phyloP scores from a whole-genome alignment of 2,888 invertebrate genomes.

The Disparrhopalites patrizii region DNA sequence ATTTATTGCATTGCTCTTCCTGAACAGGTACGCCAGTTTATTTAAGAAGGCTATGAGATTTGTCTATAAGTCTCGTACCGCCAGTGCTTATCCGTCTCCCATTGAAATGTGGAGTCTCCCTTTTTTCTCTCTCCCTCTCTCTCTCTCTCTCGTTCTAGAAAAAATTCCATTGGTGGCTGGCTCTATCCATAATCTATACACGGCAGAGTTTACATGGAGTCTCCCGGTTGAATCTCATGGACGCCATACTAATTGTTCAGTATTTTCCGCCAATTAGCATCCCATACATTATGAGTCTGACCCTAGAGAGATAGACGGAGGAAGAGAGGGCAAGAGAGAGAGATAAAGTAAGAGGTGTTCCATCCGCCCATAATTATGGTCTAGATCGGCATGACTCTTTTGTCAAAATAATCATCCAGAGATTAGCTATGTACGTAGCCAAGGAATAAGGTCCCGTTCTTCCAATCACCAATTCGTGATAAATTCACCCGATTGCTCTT shows the following conservation, averaged over 20 bases:
- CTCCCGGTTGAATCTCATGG: conserved; percentile 8
- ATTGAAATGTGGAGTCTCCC: no score
- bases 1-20: neutral
- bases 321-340: neutral
- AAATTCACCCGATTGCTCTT: neutral
- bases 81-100: no score
- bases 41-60: no score
- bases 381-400: neutral
- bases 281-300: conserved; percentile 3
- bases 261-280: conserved; percentile 15
- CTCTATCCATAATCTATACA: no score
- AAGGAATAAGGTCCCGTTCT: no score
- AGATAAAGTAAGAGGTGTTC: neutral
- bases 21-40: no score
- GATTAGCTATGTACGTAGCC: neutral
- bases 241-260: conserved; percentile 14
- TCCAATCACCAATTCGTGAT: neutral
- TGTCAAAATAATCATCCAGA: conserved; percentile 4
- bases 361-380: neutral
- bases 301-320: neutral
- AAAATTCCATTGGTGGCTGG: no score
- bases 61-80: no score
- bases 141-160: no score
- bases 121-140: no score
- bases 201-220: no score